These are phyloP conservation scores for Vanacampus margaritifer DNA, from an alignment of 2,113 vertebrate species.

Conservation along the genomic window DNA sequence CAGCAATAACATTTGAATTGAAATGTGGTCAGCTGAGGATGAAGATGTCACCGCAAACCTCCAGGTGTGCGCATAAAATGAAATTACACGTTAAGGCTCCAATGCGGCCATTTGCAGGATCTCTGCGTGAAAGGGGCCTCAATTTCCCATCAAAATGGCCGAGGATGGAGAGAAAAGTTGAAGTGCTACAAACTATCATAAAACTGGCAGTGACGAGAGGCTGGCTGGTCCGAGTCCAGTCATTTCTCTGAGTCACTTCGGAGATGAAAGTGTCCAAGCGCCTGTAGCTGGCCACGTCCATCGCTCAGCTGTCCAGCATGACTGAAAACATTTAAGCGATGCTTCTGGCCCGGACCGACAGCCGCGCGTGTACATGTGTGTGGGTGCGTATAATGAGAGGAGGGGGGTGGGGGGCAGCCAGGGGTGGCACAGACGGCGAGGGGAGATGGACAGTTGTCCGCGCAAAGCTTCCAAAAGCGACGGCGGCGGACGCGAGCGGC, in stretches of 20 bases:
- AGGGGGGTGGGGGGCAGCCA: constrained; percentile 64
- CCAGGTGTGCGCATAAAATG: too few species aligned
- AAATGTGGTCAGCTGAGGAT: too few species aligned
- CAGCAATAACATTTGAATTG: too few species aligned
- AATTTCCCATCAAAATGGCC: not conserved
- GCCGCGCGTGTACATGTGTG: constrained; percentile 19
- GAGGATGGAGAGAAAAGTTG: constrained; percentile 57
- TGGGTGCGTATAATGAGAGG: not conserved
- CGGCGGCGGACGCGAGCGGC: constrained; percentile 11
- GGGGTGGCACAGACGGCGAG: constrained; percentile 71
- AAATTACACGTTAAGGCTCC: not conserved
- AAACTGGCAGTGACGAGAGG: constrained; percentile 57
- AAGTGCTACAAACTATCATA: constrained; percentile 61
- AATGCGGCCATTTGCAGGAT: not conserved
- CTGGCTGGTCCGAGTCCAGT: constrained; percentile 58
- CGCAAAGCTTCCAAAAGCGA: constrained; percentile 51
- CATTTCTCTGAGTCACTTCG: constrained; percentile 69
- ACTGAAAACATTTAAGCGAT: constrained; percentile 67
- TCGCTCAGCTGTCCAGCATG: constrained; percentile 70
- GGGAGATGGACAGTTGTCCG: constrained; percentile 68
- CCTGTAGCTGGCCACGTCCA: constrained; percentile 61
- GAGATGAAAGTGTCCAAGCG: constrained; percentile 62
- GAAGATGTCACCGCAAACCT: too few species aligned
- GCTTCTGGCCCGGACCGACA: constrained; percentile 53
- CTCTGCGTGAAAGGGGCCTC: not conserved